These are phyloP conservation scores for Beaufortia kweichowensis DNA, from an alignment of 2,113 vertebrate genomes.

Conservation along the genomic window DNA sequence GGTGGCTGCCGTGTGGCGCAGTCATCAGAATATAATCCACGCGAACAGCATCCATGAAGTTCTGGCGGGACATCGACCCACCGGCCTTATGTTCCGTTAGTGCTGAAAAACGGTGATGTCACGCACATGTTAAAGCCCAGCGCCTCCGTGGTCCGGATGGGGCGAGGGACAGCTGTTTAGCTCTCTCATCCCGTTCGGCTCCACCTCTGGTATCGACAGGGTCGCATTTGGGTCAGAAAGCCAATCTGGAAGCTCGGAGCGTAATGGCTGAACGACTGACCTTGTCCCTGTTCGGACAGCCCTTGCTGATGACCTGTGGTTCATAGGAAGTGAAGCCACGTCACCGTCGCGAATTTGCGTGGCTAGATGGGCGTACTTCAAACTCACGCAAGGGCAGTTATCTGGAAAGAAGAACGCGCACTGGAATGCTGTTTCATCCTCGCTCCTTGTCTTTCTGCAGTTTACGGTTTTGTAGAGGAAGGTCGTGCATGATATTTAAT, in stretches of 20 bases:
- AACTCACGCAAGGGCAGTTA: constrained; percentile 88
- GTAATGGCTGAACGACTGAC: constrained; percentile 82
- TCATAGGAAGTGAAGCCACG: constrained; percentile 89
- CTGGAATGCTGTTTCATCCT: no score
- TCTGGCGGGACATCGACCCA: constrained; percentile 82
- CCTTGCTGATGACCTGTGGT: constrained; percentile 91
- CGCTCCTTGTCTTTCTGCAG: no score
- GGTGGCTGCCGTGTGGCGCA: constrained; percentile 91
- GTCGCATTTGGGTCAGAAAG: constrained; percentile 90
- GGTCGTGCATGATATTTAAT: no score
- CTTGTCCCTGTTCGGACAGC: constrained; percentile 79
- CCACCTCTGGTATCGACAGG: constrained; percentile 99
- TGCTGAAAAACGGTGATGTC: constrained; percentile 71
- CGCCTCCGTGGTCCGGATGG: no score
- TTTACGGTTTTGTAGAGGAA: no score
- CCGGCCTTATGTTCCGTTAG: constrained; percentile 86
- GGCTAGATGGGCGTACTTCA: constrained; percentile 95
- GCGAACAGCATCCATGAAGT: constrained; percentile 90
- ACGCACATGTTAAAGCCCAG: not conserved
- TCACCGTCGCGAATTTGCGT: constrained; percentile 92
- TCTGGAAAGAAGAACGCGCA: constrained; percentile 68
- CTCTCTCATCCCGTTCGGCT: constrained; percentile 30
- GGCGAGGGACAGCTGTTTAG: no score
- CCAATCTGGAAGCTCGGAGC: constrained; percentile 87
- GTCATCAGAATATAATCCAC: constrained; percentile 94